Percentiles rank a stretch among this genome's conserved stretches.
Conservation (phyloP, 1,140 invertebrate species). For the Polyergus mexicanus region DNA sequence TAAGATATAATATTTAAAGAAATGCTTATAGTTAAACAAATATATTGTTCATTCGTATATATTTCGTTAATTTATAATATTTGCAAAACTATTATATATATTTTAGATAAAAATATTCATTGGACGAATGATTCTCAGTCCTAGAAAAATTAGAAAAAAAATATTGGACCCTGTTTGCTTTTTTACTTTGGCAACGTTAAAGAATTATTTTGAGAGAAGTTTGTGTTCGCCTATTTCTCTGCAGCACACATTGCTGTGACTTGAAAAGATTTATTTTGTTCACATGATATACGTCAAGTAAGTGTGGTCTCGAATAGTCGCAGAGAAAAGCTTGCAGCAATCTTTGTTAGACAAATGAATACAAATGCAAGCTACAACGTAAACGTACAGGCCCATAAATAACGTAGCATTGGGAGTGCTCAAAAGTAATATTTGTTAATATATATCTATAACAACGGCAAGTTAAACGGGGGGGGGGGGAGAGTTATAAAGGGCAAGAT, state of each 20-base stretch:
- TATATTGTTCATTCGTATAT: background rate
- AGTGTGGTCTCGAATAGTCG: background rate
- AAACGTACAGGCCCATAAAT: background rate
- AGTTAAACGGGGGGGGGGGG: too few relatives aligned
- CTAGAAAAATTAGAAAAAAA: background rate
- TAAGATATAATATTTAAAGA: background rate
- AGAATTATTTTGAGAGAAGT: background rate
- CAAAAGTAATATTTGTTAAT: background rate
- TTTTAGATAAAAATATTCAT: background rate
- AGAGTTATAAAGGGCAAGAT: too few relatives aligned
- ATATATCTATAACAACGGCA: too few relatives aligned
- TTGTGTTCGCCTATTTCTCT: background rate
- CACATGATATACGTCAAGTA: background rate
- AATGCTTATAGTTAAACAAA: background rate
- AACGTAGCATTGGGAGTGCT: background rate
- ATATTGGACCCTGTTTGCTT: background rate
- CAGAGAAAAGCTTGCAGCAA: background rate
- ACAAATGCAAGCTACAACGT: background rate
- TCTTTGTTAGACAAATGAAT: constrained; percentile 2
- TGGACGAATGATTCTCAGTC: background rate
- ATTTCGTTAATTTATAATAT: background rate
- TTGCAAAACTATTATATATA: background rate
- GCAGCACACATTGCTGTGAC: background rate
- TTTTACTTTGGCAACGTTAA: background rate
- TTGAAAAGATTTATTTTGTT: background rate